Base-by-base conservation (phyloP, 2,888 invertebrate genomes). In the Temnothorax ravouxi region DNA sequence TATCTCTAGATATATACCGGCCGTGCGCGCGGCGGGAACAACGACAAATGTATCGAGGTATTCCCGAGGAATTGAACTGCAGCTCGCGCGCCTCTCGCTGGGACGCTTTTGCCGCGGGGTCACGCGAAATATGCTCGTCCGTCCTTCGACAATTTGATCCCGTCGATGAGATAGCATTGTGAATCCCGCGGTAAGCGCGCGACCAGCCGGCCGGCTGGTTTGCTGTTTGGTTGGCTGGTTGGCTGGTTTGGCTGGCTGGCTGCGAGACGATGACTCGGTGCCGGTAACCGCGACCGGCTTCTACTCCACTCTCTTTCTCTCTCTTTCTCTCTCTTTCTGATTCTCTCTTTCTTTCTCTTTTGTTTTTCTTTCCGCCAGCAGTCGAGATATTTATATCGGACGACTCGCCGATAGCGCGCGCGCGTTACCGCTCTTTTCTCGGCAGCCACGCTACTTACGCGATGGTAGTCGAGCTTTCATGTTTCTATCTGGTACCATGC, bases 41-140 rank as follows among this genome's bases (percentile, higher is more conserved):
- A 92, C 92, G 93, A 94, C 94, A 93, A 94, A 94, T 94, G 93
- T 94, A 94, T 94, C 93, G 93, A 93, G 93, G 93, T 93, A 93
- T 93, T 93, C 91, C 89, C 85, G 88, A 92, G 93, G 93, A 93
- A 93, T 93, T 93, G 93, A 94, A 91, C 93, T 88, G 92, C 93
- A 62, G 92, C 90, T 89, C 71, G 88, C 90, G 66, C 56, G 61
- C 84, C 84, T 50, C 82, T 64, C 79, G 83, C 80, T 71, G 84
- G 84, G 87, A 77, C 87, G 88, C 87, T 88, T 88, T 88, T 91
- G 87, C 84, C 88, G 89, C 89, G 93, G 92, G 93, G 93, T 93
- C 93, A 94, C 91, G 90, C 93, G 91, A 93, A 93, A 94, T 94
- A 94, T 94, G 94, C 93, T 94, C 93, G 93, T 94, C 93, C 93